Evolutionary conservation across 2,888 invertebrate genomes (phyloP).

Genomic region (Mamestra brassicae): DNA sequence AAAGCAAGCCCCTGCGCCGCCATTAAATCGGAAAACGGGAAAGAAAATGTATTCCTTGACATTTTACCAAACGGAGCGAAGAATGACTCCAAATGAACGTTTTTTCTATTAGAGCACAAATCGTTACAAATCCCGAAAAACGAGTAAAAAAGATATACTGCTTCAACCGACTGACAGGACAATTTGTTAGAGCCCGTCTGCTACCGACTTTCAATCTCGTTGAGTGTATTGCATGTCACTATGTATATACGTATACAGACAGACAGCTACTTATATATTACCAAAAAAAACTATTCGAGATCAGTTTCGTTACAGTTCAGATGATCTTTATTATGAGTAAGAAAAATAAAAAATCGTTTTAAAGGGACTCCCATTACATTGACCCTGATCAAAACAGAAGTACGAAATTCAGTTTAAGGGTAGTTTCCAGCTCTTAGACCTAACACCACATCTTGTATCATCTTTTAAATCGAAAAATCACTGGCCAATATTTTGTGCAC

Average conservation of each 20-base stretch:
- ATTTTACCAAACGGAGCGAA: constrained; percentile 28
- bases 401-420: background rate
- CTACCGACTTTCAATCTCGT: constrained; percentile 66
- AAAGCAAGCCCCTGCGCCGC: background rate
- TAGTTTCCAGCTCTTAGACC: background rate
- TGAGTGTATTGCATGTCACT: constrained; percentile 48
- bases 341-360: background rate
- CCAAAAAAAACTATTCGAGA: background rate
- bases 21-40: constrained; percentile 18
- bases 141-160: constrained; percentile 42
- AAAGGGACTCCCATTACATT: background rate
- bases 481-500: background rate
- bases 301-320: background rate
- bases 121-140: constrained; percentile 34
- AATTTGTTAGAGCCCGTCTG: constrained; percentile 66
- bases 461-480: background rate
- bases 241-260: background rate
- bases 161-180: constrained; percentile 46
- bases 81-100: constrained; percentile 33
- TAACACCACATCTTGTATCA: background rate
- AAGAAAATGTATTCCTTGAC: constrained; percentile 2
- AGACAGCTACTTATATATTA: background rate
- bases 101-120: constrained; percentile 45
- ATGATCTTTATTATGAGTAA: background rate
- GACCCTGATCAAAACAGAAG: background rate